Conservation (phyloP, 2,888 invertebrate species). For the Blera fallax region DNA sequence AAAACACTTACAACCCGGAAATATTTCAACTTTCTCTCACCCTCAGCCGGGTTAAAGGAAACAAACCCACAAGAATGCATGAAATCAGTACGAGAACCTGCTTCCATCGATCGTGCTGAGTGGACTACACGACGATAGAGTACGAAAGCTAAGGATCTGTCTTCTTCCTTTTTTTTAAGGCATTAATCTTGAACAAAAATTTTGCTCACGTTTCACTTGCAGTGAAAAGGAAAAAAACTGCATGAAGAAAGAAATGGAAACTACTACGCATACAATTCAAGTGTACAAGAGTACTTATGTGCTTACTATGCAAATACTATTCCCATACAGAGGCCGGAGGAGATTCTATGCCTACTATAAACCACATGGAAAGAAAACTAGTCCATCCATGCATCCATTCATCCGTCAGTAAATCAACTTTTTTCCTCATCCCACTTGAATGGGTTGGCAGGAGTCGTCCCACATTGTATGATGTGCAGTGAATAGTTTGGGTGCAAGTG, state of each 20-base stretch:
- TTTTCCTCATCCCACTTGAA: neutral
- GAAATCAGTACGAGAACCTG: slow-evolving; percentile 52
- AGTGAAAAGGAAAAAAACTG: slow-evolving; percentile 13
- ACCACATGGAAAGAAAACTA: slow-evolving; percentile 43
- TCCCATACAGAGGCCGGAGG: neutral
- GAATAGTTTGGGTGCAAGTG: slow-evolving; percentile 37
- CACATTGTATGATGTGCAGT: slow-evolving; percentile 9
- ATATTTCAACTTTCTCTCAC: neutral
- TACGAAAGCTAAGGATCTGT: slow-evolving; percentile 26
- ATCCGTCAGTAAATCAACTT: slow-evolving; percentile 61
- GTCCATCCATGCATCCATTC: slow-evolving; percentile 56
- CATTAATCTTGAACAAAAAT: slow-evolving; percentile 29
- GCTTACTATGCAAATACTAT: slow-evolving; percentile 51
- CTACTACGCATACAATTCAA: slow-evolving; percentile 26
- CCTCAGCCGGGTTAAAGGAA: neutral
- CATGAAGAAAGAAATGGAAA: slow-evolving; percentile 1
- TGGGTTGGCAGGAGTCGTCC: neutral
- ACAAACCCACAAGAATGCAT: slow-evolving; percentile 25
- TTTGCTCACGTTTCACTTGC: slow-evolving; percentile 52
- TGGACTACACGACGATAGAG: slow-evolving; percentile 26
- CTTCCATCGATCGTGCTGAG: neutral
- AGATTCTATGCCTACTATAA: slow-evolving; percentile 19
- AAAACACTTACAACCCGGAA: slow-evolving; percentile 38
- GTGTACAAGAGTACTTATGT: slow-evolving; percentile 23
- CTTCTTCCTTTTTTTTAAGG: neutral